Evolutionary conservation across 1,140 invertebrate genomes (phyloP), one percentile per base, ranked within the genome.

Genomic region (Papilio polyxenes): DNA sequence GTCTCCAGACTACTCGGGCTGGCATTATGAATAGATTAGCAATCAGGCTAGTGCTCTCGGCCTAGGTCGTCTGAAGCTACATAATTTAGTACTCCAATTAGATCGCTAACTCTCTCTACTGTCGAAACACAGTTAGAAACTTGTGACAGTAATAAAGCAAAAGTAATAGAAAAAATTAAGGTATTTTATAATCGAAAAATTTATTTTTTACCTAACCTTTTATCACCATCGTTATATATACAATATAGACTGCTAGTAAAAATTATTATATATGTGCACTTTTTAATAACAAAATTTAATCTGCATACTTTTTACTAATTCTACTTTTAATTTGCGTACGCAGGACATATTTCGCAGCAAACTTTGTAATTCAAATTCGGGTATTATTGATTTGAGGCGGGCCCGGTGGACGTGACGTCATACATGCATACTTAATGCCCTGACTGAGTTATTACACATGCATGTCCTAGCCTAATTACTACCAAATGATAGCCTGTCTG

Each of bases 381-480:
- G 9, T 6, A 17, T 53, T 77, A 77, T 77, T 77, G 75, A 77
- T 77, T 49, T 9, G 75, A 53, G 75, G 75, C 75, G 75, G 75
- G 75, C 44, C 20, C 23, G 75, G 8, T 11, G 49, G 3, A n/a
- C n/a, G 23, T 77, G 75, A 77, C 75, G 75, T 77, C 75, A 56
- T 37, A 6, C 20, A 48, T 77, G 48, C 75, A 77, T 53, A 17
- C 10, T 75, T 20, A 44, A 75, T 59, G 65, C 74, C 37, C 74
- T 13, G 74, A 17, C 15, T 75, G 72, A 17, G 40, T 48, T 40
- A 75, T 20, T 15, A 72, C 31, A 75, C 17, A 44, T 75, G 40
- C 56, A 59, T 59, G 56, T 59, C n/a, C 23, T 72, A 72, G 5
- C 5, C 31, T 72, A 72, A 72, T 72, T 72, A 37, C 65, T 72